Evolutionary conservation across 2,113 vertebrate species (phyloP), one percentile per base, ranked within the genome.

Genomic region (Mobula birostris): DNA sequence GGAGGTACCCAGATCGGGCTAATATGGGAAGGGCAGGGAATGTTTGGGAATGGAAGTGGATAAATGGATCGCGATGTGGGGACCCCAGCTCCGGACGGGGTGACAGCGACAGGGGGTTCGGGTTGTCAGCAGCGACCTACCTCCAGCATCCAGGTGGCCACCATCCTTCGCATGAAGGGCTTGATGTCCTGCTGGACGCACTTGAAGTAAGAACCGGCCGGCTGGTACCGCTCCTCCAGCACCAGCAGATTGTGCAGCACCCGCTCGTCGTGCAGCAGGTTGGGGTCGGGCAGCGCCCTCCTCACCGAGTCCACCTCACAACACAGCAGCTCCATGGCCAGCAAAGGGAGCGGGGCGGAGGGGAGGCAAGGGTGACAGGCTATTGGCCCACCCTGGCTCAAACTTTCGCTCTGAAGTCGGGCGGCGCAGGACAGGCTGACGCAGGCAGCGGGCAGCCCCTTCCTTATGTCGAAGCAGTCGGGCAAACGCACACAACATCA

Each of bases 101-200:
- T 48, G 48, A 48, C 48, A 48, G 48, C 1, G 48, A 48, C 1
- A 48, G 48, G 48, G 48, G 48, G 48, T 48, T 48, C 48, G 48
- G 48, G 48, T 48, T 48, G 48, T 48, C 48, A 48, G 3, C 48
- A 48, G 48, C 48, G 48, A 48, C 48, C 48, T 48, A 99, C 98
- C 98, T 99, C 98, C 96, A 98, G 97, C 98, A 99, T 99, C 98
- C 98, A 99, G 95, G 97, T 97, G 95, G 98, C 98, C 95, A 99
- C 97, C 97, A 99, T 98, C 96, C 97, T 97, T 96, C 98, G 97
- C 98, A 99, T 98, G 95, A 97, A 98, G 94, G 98, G 98, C 95
- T 98, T 97, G 95, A 99, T 98, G 95, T 99, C 98, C 96, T 97
- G 97, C 97, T 99, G 98, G 88, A 99, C 97, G 95, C 97, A 97